Evolutionary conservation across 2,888 invertebrate genomes (phyloP).

Genomic region (Macropis europaea): DNA sequence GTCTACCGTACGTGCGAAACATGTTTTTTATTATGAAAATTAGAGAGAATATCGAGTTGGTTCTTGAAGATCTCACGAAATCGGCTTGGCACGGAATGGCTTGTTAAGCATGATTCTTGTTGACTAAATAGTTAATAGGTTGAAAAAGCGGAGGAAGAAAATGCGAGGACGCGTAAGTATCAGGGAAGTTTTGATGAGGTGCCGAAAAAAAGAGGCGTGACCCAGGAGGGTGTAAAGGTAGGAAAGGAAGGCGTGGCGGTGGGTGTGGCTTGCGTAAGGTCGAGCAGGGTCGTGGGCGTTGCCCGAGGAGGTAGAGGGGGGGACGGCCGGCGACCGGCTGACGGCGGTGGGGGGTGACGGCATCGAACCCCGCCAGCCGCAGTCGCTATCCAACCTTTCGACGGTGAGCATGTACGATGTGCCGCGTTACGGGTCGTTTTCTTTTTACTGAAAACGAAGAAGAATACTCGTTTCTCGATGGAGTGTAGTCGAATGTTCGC

Average conservation of each 20-base stretch:
- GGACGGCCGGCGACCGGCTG: background rate
- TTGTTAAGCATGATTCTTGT: background rate
- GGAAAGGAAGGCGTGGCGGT: background rate
- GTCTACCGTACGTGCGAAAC: too few species aligned
- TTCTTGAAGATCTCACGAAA: too few species aligned
- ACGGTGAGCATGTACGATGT: conserved; percentile 61
- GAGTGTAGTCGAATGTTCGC: conserved; percentile 5
- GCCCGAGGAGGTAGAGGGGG: too few species aligned
- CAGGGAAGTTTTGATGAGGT: background rate
- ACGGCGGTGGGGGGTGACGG: conserved; percentile 50
- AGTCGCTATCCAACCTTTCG: conserved; percentile 72
- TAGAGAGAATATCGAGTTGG: too few species aligned
- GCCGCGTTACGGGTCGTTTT: conserved; percentile 44
- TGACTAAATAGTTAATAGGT: too few species aligned
- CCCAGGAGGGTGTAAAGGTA: conserved; percentile 27
- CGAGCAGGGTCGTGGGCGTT: conserved; percentile 33
- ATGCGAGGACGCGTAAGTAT: background rate
- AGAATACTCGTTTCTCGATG: conserved; percentile 9
- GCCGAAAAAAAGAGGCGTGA: conserved; percentile 40
- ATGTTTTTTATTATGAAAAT: too few species aligned
- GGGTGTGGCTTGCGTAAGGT: conserved; percentile 24
- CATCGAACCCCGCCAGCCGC: conserved; percentile 56
- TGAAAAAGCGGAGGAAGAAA: conserved; percentile 26
- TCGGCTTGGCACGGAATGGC: background rate
- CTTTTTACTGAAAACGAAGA: conserved; percentile 50